Evolutionary conservation across 2,888 invertebrate species (phyloP).

Genomic region (Polia nebulosa): DNA sequence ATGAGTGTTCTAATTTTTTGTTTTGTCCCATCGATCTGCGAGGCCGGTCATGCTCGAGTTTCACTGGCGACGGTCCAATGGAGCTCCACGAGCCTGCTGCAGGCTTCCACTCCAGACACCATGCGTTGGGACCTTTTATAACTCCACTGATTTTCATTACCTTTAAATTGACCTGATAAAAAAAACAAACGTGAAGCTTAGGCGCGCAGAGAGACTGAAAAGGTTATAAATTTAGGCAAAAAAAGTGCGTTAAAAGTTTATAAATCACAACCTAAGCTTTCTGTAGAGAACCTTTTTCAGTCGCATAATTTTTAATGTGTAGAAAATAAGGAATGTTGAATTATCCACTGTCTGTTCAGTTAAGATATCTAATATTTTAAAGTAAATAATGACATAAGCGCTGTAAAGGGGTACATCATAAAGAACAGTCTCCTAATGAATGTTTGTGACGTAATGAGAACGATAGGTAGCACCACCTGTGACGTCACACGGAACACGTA

Average conservation of each 20-base stretch:
- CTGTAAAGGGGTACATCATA: background rate
- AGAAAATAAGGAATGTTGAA: background rate
- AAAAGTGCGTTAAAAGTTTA: too few species aligned
- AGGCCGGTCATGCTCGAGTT: conserved; percentile 69
- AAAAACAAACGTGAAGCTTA: background rate
- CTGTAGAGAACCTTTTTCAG: too few species aligned
- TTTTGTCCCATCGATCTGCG: conserved; percentile 65
- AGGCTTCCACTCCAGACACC: conserved; percentile 54
- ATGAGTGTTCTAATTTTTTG: conserved; percentile 67
- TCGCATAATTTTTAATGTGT: too few species aligned
- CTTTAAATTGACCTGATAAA: too few species aligned
- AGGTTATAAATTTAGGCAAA: background rate
- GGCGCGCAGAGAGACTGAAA: background rate
- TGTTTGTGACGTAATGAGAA: conserved; percentile 24
- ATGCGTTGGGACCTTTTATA: conserved; percentile 19
- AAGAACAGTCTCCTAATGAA: conserved; percentile 30
- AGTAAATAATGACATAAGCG: conserved; percentile 5
- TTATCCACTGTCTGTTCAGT: background rate
- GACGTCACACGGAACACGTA: conserved; percentile 31
- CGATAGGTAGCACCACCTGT: conserved; percentile 34
- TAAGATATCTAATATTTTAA: background rate
- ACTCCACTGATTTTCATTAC: background rate
- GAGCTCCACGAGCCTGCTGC: conserved; percentile 58
- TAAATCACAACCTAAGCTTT: too few species aligned
- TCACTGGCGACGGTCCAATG: conserved; percentile 71